Base-by-base conservation (phyloP, 2,888 invertebrate species). In the Thumatha senex region DNA sequence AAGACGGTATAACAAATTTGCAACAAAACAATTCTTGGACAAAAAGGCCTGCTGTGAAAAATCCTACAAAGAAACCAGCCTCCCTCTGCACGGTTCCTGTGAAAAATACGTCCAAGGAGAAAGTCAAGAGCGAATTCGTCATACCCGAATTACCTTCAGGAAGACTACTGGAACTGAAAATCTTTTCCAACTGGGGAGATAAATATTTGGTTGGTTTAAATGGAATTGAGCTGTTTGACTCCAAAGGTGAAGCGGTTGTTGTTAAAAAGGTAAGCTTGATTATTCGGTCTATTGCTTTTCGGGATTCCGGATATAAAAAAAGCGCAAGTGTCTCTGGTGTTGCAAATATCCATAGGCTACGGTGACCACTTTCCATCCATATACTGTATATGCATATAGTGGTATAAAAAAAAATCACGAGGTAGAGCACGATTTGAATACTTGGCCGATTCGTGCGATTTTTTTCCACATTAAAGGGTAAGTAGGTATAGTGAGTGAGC, bases 171-270 rank as follows among this genome's bases (percentile, higher is more conserved):
- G 92, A 93, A 58, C 85, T 96, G 47, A 94, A 95, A 76, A 95
- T 96, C 60, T 84, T 93, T 50, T 93, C 92, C 13, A 96, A 96
- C 30, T 96, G 96, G 96, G 96, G 96, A 8, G 96, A 96, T 76
- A 93, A 93, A 63, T 94, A 95, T 80, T 94, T 95, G 66, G 94
- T 96, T 11, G 96, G 96, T 0, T 80, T 96, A 48, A 96, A 96
- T 74, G 96, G 96, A 2, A 92, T 96, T 46, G 96, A 96, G 79
- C 82, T 96, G 56, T 96, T 96, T 75, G 93, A 94, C 56, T 83
- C 86, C 12, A 85, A 88, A 44, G 96, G 96, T 9, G 87, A 93
- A 56, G 83, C 89, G 31, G 93, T 94, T 1, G 72, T 78, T 43
- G 88, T 95, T 51, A 89, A 93, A 74, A 93, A 94, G 91, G 96